Percentiles rank a stretch among this genome's conserved stretches.
Conservation (phyloP, 2,113 vertebrate genomes). For the Gambusia holbrooki region DNA sequence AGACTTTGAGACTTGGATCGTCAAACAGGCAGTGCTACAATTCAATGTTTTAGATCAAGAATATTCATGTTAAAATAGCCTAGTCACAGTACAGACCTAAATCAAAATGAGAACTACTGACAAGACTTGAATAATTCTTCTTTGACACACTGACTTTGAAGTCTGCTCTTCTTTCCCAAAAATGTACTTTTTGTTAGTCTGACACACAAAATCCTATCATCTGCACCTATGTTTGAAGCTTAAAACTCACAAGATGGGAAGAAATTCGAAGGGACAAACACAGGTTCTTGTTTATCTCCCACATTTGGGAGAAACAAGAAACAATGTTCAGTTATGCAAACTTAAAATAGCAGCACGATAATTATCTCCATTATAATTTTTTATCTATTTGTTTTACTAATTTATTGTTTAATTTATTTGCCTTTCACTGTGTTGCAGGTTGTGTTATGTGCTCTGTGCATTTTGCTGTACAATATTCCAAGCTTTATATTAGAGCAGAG, state of each 20-base stretch:
- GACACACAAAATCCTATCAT: neutral
- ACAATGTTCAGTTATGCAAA: neutral
- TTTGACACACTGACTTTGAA: neutral
- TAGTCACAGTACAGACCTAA: neutral
- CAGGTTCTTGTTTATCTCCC: neutral
- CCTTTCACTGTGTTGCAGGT: neutral
- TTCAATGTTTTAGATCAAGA: too few relatives aligned
- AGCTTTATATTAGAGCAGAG: slow-evolving; percentile 10
- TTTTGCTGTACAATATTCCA: neutral
- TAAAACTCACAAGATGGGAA: neutral
- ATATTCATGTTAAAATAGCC: too few relatives aligned
- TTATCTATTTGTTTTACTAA: neutral
- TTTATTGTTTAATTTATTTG: neutral
- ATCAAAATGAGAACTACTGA: neutral
- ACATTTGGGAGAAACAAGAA: neutral
- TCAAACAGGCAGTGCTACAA: too few relatives aligned
- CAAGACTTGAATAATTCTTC: too few relatives aligned
- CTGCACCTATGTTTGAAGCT: neutral
- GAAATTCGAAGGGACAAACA: neutral
- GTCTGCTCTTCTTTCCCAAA: neutral
- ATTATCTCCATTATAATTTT: neutral
- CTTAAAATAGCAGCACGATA: neutral
- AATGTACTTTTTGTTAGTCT: neutral
- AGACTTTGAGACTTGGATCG: too few relatives aligned
- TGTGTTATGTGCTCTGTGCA: neutral